Percentiles rank a stretch among this genome's conserved stretches.
Evolutionary conservation across 2,888 invertebrate species (phyloP).

Genomic region (Polyploca ridens): DNA sequence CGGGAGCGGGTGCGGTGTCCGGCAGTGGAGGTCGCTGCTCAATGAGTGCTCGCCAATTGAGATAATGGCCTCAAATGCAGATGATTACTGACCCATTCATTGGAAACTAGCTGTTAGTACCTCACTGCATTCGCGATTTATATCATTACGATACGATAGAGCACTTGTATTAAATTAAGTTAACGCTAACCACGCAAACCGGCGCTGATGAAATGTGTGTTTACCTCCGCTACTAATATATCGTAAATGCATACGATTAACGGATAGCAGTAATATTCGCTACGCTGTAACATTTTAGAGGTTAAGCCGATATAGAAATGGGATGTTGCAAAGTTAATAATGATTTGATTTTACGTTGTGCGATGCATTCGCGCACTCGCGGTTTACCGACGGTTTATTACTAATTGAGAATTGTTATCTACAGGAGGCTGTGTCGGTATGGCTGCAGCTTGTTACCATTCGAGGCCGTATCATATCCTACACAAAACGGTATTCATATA

Average conservation of each 20-base stretch:
- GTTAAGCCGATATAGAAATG: slow-evolving; percentile 41
- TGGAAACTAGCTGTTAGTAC: slow-evolving; percentile 71
- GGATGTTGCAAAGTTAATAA: slow-evolving; percentile 48
- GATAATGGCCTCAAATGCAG: slow-evolving; percentile 81
- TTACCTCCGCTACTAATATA: slow-evolving; percentile 46
- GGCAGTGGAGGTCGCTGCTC: slow-evolving; percentile 70
- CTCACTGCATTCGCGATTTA: slow-evolving; percentile 61
- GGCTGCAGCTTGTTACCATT: slow-evolving; percentile 24
- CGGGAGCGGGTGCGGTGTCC: slow-evolving; percentile 75
- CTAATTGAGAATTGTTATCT: slow-evolving; percentile 44
- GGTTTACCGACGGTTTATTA: slow-evolving; percentile 46
- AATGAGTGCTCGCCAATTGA: slow-evolving; percentile 81
- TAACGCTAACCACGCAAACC: slow-evolving; percentile 61
- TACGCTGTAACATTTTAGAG: slow-evolving; percentile 35
- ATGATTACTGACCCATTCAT: slow-evolving; percentile 82
- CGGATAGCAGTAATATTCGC: slow-evolving; percentile 36
- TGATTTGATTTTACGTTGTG: slow-evolving; percentile 45
- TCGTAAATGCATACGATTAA: slow-evolving; percentile 40
- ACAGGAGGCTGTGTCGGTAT: slow-evolving; percentile 17
- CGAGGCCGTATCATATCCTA: slow-evolving; percentile 13
- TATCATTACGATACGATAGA: slow-evolving; percentile 54
- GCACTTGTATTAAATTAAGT: slow-evolving; percentile 62
- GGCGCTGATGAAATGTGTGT: slow-evolving; percentile 45
- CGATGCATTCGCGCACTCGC: slow-evolving; percentile 47
- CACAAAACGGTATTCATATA: slow-evolving; percentile 13